Evolutionary conservation across 2,113 vertebrate genomes (phyloP).

Genomic region (Aix galericulata): DNA sequence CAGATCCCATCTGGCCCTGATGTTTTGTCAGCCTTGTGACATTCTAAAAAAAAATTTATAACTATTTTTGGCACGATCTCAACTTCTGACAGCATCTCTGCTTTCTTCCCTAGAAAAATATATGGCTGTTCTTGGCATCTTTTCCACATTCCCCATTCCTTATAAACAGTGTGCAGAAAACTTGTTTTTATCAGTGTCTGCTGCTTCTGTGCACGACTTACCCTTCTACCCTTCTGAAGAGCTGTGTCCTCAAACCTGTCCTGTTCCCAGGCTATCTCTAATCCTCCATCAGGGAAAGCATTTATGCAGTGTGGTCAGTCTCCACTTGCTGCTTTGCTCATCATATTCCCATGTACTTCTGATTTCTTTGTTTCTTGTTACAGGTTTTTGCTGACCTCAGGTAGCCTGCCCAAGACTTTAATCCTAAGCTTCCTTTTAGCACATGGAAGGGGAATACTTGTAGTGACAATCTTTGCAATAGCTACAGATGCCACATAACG

Average conservation of each 20-base stretch:
- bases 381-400: neutral
- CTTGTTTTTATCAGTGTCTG: neutral
- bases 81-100: slow-evolving; percentile 53
- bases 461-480: neutral
- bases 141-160: neutral
- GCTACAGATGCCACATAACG: neutral
- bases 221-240: neutral
- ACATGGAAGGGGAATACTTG: neutral
- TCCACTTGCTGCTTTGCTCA: neutral
- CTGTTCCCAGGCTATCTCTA: neutral
- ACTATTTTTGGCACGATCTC: slow-evolving; percentile 43
- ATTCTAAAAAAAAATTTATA: slow-evolving; percentile 51
- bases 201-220: neutral
- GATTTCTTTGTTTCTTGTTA: neutral
- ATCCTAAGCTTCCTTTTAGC: neutral
- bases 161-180: neutral
- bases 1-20: slow-evolving; percentile 61
- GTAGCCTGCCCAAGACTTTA: neutral
- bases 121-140: slow-evolving; percentile 51
- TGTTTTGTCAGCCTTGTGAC: slow-evolving; percentile 61
- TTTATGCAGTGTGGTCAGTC: neutral
- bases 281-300: neutral
- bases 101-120: slow-evolving; percentile 41
- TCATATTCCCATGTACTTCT: neutral
- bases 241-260: neutral